Conservation (phyloP, 2,113 vertebrate species). For the Phyllopteryx taeniolatus region DNA sequence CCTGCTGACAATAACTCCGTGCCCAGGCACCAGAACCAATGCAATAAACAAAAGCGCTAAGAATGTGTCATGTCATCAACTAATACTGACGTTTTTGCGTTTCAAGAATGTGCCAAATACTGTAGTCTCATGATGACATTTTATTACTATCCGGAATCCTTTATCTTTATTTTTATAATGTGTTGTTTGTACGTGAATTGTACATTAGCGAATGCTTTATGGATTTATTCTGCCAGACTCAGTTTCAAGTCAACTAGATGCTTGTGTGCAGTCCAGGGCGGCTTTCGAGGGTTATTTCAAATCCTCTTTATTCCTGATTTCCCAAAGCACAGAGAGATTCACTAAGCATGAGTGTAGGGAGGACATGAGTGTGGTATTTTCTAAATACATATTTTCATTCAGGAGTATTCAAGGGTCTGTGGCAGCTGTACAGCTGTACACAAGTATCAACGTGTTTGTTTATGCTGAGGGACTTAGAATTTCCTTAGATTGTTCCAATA, state of each 20-base stretch:
- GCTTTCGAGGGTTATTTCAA: conserved; percentile 62
- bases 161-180: conserved; percentile 63
- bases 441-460: conserved; percentile 45
- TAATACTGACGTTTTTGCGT: conserved; percentile 63
- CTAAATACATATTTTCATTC: conserved; percentile 30
- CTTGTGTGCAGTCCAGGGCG: conserved; percentile 60
- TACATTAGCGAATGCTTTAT: conserved; percentile 62
- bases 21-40: conserved; percentile 64
- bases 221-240: conserved; percentile 63
- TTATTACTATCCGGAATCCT: conserved; percentile 54
- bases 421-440: conserved; percentile 60
- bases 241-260: conserved; percentile 47
- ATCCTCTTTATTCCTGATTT: conserved; percentile 58
- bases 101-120: conserved; percentile 75
- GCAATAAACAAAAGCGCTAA: conserved; percentile 72
- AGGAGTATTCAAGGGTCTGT: conserved; percentile 38
- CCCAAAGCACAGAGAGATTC: conserved; percentile 65
- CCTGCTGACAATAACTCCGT: conserved; percentile 59
- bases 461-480: conserved; percentile 35
- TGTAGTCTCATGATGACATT: conserved; percentile 58
- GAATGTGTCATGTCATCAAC: conserved; percentile 70
- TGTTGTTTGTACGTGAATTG: conserved; percentile 64
- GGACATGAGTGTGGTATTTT: conserved; percentile 31
- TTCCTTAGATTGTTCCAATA: conserved; percentile 52
- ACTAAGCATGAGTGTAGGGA: conserved; percentile 23